Percentiles rank a stretch among this genome's conserved stretches.
phyloP scores from a whole-genome alignment of 2,113 vertebrate species.

The Pedetes capensis region DNA sequence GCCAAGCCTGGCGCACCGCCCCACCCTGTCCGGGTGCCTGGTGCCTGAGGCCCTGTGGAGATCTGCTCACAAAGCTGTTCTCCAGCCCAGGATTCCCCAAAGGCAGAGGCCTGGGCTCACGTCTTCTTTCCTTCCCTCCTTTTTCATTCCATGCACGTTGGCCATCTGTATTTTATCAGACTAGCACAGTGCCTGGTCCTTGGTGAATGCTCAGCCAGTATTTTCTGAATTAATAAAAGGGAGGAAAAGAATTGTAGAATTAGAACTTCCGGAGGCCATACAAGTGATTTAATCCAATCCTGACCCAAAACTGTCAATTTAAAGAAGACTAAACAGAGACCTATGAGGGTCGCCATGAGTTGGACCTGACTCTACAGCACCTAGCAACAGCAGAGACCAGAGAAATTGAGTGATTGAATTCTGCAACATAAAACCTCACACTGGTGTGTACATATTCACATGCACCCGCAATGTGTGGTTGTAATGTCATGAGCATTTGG shows the following conservation, averaged over 20 bases:
- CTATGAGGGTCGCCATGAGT: too few species aligned
- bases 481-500: neutral
- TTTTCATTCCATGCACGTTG: too few species aligned
- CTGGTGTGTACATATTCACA: neutral
- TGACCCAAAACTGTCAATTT: neutral
- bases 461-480: neutral
- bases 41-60: accelerated
- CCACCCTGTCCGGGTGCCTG: accelerated
- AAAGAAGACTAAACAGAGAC: neutral
- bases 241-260: neutral
- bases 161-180: neutral
- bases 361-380: too few species aligned
- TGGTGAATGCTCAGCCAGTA: too few species aligned
- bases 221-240: neutral
- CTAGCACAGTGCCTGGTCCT: neutral
- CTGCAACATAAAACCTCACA: neutral
- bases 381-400: too few species aligned
- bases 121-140: accelerated
- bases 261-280: neutral
- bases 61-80: accelerated
- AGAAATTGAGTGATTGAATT: accelerated
- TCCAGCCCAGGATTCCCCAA: accelerated
- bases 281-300: neutral
- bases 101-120: too few species aligned
- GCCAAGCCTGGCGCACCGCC: accelerated